Evolutionary conservation across 1,140 invertebrate genomes (phyloP), one percentile per base, ranked within the genome.

Genomic region (Patella vulgata): DNA sequence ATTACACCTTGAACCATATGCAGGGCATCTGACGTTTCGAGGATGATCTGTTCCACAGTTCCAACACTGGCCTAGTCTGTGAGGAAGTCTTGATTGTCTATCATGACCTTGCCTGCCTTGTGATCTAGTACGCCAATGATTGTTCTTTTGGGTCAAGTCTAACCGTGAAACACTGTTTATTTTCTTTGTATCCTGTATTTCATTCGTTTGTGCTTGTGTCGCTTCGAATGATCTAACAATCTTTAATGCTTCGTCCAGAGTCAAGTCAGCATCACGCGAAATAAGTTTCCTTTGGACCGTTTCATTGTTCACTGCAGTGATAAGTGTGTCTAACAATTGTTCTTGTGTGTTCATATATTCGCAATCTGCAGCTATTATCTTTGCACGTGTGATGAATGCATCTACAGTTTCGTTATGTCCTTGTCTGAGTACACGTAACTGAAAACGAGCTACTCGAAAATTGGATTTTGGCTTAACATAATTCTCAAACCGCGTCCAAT

Each of bases 21-120:
- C 42, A 17, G 55, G 55, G n/a, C 55, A 57, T 43, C n/a, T n/a
- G n/a, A 27, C 42, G 43, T 19, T 47, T 21, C n/a, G 5, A 43
- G 2, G 14, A 23, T 57, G 55, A 3, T n/a, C 46, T 4, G 28
- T 25, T 9, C 55, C 42, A 28, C 55, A 57, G 17, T 40, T 57
- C 27, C 42, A 44, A 43, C 54, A 56, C 14, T 33, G 2, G 27
- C 8, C 14, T 47, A 23, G n/a, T n/a, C n/a, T n/a, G n/a, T n/a
- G n/a, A n/a, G 44, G 14, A 47, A n/a, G 44, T 47, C 4, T 50
- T 25, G 11, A n/a, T 9, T 25, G 8, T 23, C 12, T 21, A 12
- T 14, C 17, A 6, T 11, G 11, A 1, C 50, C 30, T n/a, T 6
- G 14, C 6, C 30, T 28, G 11, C n/a, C 11, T 14, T 6, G 5